Percentiles rank a stretch among this genome's conserved stretches.
Evolutionary conservation across 2,888 invertebrate genomes (phyloP).

Genomic region (Sesia apiformis): DNA sequence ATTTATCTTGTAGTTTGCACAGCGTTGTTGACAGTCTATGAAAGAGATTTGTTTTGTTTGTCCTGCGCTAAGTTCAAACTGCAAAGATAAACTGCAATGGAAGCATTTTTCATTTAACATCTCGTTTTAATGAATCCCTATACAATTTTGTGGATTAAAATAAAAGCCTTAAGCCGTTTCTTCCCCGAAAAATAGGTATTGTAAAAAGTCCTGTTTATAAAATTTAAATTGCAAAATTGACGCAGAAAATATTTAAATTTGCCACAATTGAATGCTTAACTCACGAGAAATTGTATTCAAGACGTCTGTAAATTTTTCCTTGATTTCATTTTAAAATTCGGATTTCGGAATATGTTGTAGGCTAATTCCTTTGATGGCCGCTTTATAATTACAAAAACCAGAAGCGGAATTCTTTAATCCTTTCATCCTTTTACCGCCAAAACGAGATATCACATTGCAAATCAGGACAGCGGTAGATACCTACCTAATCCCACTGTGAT

Average conservation of each 20-base stretch:
- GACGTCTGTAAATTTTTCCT: too few relatives aligned
- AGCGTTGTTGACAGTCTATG: neutral
- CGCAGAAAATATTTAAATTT: too few relatives aligned
- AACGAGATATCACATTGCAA: neutral
- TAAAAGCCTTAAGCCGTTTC: too few relatives aligned
- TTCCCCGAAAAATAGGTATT: too few relatives aligned
- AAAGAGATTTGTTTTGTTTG: neutral
- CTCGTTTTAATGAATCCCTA: neutral
- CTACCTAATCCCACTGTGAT: too few relatives aligned
- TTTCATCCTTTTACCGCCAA: conserved; percentile 16
- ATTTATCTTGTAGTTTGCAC: too few relatives aligned
- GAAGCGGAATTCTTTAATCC: conserved; percentile 16
- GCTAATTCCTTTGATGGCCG: conserved; percentile 14
- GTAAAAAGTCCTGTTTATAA: too few relatives aligned
- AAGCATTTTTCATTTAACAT: neutral
- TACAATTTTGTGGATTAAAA: neutral
- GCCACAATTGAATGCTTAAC: too few relatives aligned
- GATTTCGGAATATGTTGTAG: conserved; percentile 12
- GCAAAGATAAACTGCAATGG: neutral
- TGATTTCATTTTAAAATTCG: neutral
- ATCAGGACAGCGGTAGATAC: neutral
- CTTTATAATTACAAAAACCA: conserved; percentile 7
- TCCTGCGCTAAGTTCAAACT: neutral
- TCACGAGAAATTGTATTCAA: too few relatives aligned
- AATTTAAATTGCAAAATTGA: too few relatives aligned